These are phyloP conservation scores for Leptobrachium ailaonicum DNA, from an alignment of 2,113 vertebrate species.

Conservation along the genomic window DNA sequence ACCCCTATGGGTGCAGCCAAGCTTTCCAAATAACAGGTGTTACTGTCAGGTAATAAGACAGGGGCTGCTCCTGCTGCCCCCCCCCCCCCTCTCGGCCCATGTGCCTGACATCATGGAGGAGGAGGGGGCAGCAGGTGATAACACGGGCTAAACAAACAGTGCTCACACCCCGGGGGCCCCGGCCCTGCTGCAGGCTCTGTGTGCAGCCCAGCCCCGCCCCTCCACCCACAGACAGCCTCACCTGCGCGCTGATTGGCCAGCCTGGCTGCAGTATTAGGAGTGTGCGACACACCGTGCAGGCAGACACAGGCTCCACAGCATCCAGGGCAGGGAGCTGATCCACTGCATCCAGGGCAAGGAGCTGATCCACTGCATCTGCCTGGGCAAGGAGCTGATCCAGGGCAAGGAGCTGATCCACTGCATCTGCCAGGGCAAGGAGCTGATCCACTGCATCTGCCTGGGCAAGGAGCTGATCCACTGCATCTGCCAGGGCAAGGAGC, in stretches of 20 bases:
- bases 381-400: too few species aligned
- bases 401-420: too few species aligned
- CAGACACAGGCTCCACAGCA: not conserved
- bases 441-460: too few species aligned
- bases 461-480: too few species aligned
- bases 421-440: too few species aligned
- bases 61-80: not conserved
- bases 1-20: not conserved
- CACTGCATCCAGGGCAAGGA: not conserved
- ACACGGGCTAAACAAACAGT: slow-evolving; percentile 31
- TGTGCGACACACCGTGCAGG: not conserved
- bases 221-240: not conserved
- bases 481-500: too few species aligned
- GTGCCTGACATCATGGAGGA: slow-evolving; percentile 4
- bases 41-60: not conserved
- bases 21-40: slow-evolving; percentile 4
- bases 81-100: too few species aligned
- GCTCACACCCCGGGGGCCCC: slow-evolving; percentile 14
- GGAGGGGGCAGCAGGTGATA: slow-evolving; percentile 23
- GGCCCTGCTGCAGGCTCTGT: slow-evolving; percentile 50
- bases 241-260: not conserved
- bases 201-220: not conserved
- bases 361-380: too few species aligned
- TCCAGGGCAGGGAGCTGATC: not conserved
- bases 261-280: not conserved